Percentiles rank a stretch among this genome's conserved stretches.
Conservation (phyloP, 2,888 invertebrate species). For the Amphipyra tragopoginis region DNA sequence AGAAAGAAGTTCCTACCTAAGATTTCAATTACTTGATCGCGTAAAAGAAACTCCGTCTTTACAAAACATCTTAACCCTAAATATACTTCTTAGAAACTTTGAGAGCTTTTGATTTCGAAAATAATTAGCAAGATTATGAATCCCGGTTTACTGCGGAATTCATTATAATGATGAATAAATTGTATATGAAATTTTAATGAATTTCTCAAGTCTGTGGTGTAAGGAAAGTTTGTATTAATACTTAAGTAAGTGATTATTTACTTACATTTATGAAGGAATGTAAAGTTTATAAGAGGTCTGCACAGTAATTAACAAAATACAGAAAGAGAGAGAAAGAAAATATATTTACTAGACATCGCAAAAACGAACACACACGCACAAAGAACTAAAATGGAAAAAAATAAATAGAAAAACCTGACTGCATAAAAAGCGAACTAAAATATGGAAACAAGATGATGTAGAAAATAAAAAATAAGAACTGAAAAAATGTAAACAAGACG, state of each 20-base stretch:
- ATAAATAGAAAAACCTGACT: too few species aligned
- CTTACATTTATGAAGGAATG: too few species aligned
- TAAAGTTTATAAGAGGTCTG: too few species aligned
- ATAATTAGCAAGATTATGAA: conserved; percentile 60
- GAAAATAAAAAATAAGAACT: too few species aligned
- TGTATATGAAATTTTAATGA: conserved; percentile 46
- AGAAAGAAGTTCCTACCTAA: not conserved
- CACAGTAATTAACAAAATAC: too few species aligned
- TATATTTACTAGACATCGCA: too few species aligned
- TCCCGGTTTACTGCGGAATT: conserved; percentile 39
- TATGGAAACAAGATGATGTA: too few species aligned
- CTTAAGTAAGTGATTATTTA: conserved; percentile 2
- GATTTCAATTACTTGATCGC: not conserved
- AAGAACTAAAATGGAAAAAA: too few species aligned
- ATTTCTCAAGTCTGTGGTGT: conserved; percentile 33
- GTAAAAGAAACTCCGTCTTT: conserved; percentile 33
- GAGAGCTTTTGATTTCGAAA: conserved; percentile 58
- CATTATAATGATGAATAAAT: conserved; percentile 54
- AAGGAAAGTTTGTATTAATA: conserved; percentile 14
- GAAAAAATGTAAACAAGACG: too few species aligned
- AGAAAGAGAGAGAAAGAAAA: too few species aligned
- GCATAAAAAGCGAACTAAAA: too few species aligned
- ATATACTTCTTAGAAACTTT: conserved; percentile 56
- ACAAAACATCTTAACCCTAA: conserved; percentile 49
- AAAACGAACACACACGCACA: too few species aligned